phyloP scores from a whole-genome alignment of 1,140 invertebrate genomes.

The Zaprionus ornatus region DNA sequence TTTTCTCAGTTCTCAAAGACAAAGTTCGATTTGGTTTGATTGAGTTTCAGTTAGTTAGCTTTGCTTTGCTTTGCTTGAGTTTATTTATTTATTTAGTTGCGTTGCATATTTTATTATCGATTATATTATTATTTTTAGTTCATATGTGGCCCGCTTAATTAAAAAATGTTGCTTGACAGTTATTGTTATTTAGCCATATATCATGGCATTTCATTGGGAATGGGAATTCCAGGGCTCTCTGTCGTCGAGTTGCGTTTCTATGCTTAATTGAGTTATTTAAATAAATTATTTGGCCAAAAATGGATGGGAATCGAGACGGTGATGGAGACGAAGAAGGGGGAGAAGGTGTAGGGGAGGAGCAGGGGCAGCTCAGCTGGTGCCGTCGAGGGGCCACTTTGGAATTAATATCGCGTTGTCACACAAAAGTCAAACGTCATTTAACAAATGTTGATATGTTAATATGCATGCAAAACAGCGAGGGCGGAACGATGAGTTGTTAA shows the following conservation, averaged over 20 bases:
- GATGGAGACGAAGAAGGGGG: background rate
- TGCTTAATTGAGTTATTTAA: constrained; percentile 82
- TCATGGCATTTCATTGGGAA: constrained; percentile 80
- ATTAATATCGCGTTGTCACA: constrained; percentile 80
- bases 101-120: constrained; percentile 58
- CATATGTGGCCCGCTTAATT: constrained; percentile 63
- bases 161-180: constrained; percentile 77
- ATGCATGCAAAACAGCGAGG: constrained; percentile 64
- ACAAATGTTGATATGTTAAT: constrained; percentile 82
- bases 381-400: constrained; percentile 48
- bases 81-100: constrained; percentile 53
- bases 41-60: background rate
- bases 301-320: constrained; percentile 10
- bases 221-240: constrained; percentile 75
- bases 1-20: constrained; percentile 7
- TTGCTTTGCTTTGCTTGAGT: constrained; percentile 1
- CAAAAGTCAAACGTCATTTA: constrained; percentile 81
- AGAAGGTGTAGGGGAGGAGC: too few species aligned
- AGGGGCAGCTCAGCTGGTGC: constrained; percentile 1
- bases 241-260: constrained; percentile 75
- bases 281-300: constrained; percentile 76
- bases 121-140: constrained; percentile 46
- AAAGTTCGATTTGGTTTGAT: background rate
- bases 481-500: constrained; percentile 8
- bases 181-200: constrained; percentile 81